Evolutionary conservation across 2,797 vertebrate species (phyloP).

Genomic region (Avahi laniger): DNA sequence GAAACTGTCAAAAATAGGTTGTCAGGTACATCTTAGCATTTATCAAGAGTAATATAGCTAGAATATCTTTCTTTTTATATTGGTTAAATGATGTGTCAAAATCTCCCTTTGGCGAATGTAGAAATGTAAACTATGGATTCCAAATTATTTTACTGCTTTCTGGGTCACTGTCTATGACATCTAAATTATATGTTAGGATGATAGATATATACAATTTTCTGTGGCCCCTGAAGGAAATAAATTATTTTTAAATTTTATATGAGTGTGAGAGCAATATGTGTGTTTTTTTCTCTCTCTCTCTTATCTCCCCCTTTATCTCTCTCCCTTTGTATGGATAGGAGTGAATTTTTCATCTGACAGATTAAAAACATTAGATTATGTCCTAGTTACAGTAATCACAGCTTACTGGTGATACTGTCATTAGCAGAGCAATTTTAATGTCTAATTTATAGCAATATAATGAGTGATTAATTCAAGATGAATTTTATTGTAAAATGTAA

Average conservation of each 20-base stretch:
- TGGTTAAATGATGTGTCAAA: background rate
- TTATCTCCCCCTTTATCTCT: background rate
- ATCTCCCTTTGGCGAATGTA: background rate
- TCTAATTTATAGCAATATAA: background rate
- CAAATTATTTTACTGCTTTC: constrained; percentile 47
- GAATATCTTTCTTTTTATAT: background rate
- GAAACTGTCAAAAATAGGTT: constrained; percentile 10
- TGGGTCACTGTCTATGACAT: background rate
- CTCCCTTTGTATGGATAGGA: background rate
- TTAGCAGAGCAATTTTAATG: background rate
- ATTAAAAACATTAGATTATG: constrained; percentile 1
- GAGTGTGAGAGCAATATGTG: background rate
- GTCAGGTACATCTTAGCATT: constrained; percentile 1
- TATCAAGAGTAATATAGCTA: background rate
- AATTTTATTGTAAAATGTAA: background rate
- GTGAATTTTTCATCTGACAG: background rate
- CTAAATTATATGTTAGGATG: constrained; percentile 63
- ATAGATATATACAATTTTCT: background rate
- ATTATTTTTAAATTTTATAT: background rate
- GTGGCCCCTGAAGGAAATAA: background rate
- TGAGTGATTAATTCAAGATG: constrained; percentile 21
- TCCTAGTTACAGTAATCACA: constrained; percentile 13
- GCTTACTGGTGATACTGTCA: background rate
- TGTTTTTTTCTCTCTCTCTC: background rate
- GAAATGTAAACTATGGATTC: background rate